Evolutionary conservation across 2,888 invertebrate genomes (phyloP).

Genomic region (Cosmia pyralina): DNA sequence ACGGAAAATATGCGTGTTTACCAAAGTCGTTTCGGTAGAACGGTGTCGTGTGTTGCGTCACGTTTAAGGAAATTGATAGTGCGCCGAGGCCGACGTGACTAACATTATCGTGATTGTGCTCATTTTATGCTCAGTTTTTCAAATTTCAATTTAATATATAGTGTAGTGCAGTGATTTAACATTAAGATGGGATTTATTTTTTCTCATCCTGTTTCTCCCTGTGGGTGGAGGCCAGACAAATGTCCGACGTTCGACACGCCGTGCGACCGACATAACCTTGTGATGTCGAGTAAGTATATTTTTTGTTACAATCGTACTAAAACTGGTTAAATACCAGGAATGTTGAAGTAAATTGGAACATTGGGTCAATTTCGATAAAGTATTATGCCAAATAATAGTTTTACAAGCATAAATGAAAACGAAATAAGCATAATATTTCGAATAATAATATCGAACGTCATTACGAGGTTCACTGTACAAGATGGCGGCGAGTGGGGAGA

Average conservation of each 20-base stretch:
- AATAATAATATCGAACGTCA: conserved; percentile 89
- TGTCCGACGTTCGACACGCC: conserved; percentile 86
- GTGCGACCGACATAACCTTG: conserved; percentile 89
- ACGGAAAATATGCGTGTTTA: conserved; percentile 91
- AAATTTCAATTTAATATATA: conserved; percentile 72
- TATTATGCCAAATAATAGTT: conserved; percentile 60
- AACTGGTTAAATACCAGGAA: conserved; percentile 58
- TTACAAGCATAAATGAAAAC: conserved; percentile 68
- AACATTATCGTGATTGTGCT: conserved; percentile 86
- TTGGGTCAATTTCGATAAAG: conserved; percentile 43
- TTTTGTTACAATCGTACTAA: conserved; percentile 75
- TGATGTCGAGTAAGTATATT: conserved; percentile 86
- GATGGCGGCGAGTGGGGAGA: conserved; percentile 90
- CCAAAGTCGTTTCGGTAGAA: conserved; percentile 90
- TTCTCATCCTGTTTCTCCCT: conserved; percentile 84
- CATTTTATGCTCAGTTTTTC: conserved; percentile 77
- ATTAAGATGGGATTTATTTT: conserved; percentile 81
- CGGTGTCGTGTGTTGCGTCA: conserved; percentile 90
- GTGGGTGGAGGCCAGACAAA: conserved; percentile 88
- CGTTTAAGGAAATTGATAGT: conserved; percentile 90
- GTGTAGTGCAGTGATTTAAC: conserved; percentile 79
- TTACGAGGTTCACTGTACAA: conserved; percentile 86
- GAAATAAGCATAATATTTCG: conserved; percentile 78
- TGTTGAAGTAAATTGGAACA: conserved; percentile 39
- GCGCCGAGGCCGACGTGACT: conserved; percentile 89